Conservation (phyloP, 2,113 vertebrate species). For the Turdus rufiventris region DNA sequence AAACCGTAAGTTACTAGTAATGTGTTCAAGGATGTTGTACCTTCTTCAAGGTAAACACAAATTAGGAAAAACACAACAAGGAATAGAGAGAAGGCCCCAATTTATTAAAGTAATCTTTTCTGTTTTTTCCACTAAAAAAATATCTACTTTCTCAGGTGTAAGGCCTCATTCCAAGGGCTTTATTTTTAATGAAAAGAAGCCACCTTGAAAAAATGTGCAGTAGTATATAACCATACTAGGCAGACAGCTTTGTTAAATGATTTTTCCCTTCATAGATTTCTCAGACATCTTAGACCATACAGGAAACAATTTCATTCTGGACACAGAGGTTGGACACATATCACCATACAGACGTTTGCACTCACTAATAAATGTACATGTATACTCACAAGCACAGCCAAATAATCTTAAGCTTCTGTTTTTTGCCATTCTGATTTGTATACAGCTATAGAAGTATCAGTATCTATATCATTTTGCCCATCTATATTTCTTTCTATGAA, state of each 20-base stretch:
- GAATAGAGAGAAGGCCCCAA: not conserved
- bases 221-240: not conserved
- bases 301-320: not conserved
- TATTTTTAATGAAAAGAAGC: conserved; percentile 52
- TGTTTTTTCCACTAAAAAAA: not conserved
- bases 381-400: not conserved
- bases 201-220: not conserved
- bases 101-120: not conserved
- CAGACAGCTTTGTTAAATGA: conserved; percentile 24
- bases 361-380: not conserved
- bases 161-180: conserved; percentile 17
- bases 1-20: not conserved
- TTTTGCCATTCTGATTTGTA: not conserved
- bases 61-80: not conserved
- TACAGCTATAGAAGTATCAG: not conserved
- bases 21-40: not conserved
- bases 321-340: not conserved
- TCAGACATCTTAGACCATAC: not conserved
- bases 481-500: conserved; percentile 62
- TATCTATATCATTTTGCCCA: conserved; percentile 35
- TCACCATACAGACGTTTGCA: not conserved
- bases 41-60: not conserved
- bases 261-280: conserved; percentile 19
- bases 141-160: not conserved
- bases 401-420: not conserved